Evolutionary conservation across 2,113 vertebrate genomes (phyloP).

Genomic region (Chlamydotis undulata): DNA sequence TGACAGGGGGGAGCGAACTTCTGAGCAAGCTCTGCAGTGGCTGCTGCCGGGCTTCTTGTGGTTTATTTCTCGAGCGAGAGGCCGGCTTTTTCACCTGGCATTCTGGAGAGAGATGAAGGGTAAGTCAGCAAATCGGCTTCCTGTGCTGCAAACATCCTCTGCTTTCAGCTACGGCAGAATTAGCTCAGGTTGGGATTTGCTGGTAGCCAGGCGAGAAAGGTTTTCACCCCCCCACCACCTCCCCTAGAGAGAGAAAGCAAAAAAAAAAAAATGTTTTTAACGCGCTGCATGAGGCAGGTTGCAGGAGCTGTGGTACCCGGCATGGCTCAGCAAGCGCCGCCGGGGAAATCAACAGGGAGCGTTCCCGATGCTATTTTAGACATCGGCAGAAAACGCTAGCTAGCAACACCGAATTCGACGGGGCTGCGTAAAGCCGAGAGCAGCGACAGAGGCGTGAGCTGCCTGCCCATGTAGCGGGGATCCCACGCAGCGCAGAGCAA

Average conservation of each 20-base stretch:
- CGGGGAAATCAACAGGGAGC: slow-evolving; percentile 7
- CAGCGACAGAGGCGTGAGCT: background rate
- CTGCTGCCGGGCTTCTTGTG: background rate
- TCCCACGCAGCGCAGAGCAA: background rate
- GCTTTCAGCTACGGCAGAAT: slow-evolving; percentile 36
- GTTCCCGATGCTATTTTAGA: slow-evolving; percentile 59
- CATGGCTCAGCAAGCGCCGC: background rate
- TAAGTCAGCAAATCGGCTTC: slow-evolving; percentile 61
- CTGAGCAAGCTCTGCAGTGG: slow-evolving; percentile 42
- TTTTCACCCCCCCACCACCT: background rate
- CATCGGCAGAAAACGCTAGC: slow-evolving; percentile 11
- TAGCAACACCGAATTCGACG: background rate
- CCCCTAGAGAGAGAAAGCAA: background rate
- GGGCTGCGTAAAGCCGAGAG: background rate
- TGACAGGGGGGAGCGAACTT: slow-evolving; percentile 44
- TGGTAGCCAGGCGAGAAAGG: background rate
- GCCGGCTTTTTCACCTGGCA: slow-evolving; percentile 23
- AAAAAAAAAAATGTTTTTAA: background rate
- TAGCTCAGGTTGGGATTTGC: background rate
- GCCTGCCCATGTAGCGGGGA: background rate
- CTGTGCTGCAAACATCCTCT: background rate
- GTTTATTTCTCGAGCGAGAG: background rate
- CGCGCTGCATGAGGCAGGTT: background rate
- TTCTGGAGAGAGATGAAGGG: slow-evolving; percentile 58
- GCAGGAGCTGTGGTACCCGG: background rate